These are phyloP conservation scores for Vireo griseus DNA, from an alignment of 2,797 vertebrate species.

Conservation along the genomic window DNA sequence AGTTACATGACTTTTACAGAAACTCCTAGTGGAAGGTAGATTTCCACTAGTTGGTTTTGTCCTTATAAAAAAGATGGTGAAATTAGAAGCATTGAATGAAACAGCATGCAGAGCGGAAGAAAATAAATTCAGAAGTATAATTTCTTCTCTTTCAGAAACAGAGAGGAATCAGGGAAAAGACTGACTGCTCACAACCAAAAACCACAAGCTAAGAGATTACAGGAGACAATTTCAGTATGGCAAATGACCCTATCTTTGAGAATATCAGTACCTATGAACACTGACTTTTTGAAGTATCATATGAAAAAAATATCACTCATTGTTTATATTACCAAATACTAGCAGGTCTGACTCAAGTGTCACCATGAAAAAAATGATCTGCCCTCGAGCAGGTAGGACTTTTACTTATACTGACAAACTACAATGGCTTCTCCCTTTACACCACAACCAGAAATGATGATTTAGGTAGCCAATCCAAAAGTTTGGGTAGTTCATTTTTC, in stretches of 20 bases:
- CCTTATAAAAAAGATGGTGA: background rate
- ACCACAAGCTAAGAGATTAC: background rate
- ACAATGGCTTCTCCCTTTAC: background rate
- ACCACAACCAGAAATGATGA: background rate
- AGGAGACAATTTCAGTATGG: background rate
- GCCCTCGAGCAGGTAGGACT: background rate
- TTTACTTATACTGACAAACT: background rate
- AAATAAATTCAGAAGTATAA: background rate
- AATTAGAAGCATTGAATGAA: background rate
- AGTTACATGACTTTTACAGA: background rate
- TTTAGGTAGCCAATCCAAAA: background rate
- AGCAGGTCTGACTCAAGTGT: background rate
- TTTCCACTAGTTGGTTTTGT: background rate
- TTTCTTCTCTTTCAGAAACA: background rate
- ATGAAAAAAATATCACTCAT: background rate
- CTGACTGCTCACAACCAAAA: background rate
- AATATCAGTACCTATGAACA: background rate
- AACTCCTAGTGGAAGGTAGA: background rate
- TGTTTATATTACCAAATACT: background rate
- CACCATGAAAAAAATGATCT: background rate
- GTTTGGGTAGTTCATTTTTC: background rate
- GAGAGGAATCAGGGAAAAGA: background rate
- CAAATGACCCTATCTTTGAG: background rate
- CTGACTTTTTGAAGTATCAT: background rate
- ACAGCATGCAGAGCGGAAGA: background rate